Percentiles rank a stretch among this genome's conserved stretches.
phyloP scores from a whole-genome alignment of 2,888 invertebrate genomes.

The Lordiphosa andalusiaca region DNA sequence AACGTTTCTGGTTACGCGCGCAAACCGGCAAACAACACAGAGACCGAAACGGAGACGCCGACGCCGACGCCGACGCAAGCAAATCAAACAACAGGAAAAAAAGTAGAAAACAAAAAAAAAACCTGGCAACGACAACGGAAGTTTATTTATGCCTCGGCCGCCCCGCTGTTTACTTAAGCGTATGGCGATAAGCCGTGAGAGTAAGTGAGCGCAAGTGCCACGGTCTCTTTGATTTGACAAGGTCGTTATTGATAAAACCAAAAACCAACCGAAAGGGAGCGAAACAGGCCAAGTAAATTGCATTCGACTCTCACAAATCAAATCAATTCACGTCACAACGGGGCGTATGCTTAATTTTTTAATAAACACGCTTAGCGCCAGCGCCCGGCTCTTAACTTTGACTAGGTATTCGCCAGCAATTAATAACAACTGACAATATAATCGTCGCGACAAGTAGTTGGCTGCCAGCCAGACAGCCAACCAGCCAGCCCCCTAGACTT shows the following conservation, averaged over 20 bases:
- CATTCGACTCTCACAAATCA: constrained; percentile 47
- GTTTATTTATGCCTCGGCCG: constrained; percentile 68
- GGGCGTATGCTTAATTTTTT: constrained; percentile 67
- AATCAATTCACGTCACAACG: constrained; percentile 65
- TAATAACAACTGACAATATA: constrained; percentile 79
- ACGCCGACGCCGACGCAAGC: constrained; percentile 29
- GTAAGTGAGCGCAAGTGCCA: constrained; percentile 41
- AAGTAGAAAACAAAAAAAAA: constrained; percentile 12
- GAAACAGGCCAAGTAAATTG: too few relatives aligned
- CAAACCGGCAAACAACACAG: constrained; percentile 40
- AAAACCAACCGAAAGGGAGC: constrained; percentile 11
- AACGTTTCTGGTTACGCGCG: constrained; percentile 26
- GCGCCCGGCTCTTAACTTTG: constrained; percentile 19
- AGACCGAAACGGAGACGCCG: constrained; percentile 17
- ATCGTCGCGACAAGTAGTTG: constrained; percentile 76
- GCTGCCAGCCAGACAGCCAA: constrained; percentile 57
- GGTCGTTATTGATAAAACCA: constrained; percentile 60
- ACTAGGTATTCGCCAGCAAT: constrained; percentile 71
- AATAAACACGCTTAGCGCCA: constrained; percentile 62
- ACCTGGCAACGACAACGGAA: constrained; percentile 57
- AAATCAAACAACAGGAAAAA: constrained; percentile 46
- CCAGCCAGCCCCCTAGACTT: constrained; percentile 56
- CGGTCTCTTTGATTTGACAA: constrained; percentile 50
- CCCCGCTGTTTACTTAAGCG: constrained; percentile 62
- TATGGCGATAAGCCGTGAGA: constrained; percentile 56